phyloP scores from a whole-genome alignment of 2,113 vertebrate genomes.

The Anhinga rufa region DNA sequence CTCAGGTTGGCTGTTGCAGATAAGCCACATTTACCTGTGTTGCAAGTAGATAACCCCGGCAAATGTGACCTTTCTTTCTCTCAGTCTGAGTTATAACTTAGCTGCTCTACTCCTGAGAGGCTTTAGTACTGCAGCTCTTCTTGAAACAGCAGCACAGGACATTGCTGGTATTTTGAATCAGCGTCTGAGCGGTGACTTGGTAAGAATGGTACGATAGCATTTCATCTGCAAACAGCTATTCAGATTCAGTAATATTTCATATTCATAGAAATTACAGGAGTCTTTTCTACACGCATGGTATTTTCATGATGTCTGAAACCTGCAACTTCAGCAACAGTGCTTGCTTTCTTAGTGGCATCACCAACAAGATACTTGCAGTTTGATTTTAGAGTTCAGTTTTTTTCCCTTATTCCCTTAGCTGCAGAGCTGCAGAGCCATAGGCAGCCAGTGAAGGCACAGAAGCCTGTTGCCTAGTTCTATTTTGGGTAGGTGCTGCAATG shows the following conservation, averaged over 20 bases:
- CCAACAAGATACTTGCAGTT: neutral
- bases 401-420: neutral
- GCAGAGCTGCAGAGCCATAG: neutral
- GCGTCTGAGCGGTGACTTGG: neutral
- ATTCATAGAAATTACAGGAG: neutral
- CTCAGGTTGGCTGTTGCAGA: neutral
- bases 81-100: neutral
- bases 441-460: neutral
- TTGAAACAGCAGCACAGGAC: neutral
- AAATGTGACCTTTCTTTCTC: neutral
- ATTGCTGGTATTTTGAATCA: neutral
- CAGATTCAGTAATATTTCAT: too few relatives aligned
- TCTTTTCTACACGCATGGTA: rapidly evolving
- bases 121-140: neutral
- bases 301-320: neutral
- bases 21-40: neutral
- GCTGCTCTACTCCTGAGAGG: neutral
- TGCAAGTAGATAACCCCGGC: neutral
- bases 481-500: conserved; percentile 42
- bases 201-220: neutral
- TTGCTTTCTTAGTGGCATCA: neutral
- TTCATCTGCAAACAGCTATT: neutral
- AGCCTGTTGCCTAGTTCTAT: conserved; percentile 19
- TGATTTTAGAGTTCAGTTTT: neutral
- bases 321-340: neutral